A percentile compares a stretch with the other conserved stretches of the same genome.
Evolutionary conservation across 2,113 vertebrate genomes (phyloP).

Genomic region (Bostrychus sinensis): DNA sequence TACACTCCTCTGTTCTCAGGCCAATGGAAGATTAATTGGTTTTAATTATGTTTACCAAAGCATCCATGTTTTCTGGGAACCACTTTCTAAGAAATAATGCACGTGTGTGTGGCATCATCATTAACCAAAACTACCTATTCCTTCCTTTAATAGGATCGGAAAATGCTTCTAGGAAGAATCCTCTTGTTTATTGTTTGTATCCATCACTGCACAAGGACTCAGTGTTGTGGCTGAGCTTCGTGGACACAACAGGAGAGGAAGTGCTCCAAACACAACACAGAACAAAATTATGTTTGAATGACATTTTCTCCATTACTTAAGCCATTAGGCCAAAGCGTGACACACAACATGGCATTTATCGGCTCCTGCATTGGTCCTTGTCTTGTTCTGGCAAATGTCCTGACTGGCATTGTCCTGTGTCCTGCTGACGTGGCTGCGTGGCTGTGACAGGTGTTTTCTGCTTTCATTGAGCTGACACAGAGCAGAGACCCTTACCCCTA

Average conservation of each 20-base stretch:
- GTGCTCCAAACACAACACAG: background rate
- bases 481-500: background rate
- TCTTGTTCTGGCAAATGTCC: conserved; percentile 29
- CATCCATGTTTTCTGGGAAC: background rate
- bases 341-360: conserved; percentile 9
- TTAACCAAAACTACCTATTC: background rate
- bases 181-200: conserved; percentile 6
- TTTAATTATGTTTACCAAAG: background rate
- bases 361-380: conserved; percentile 8
- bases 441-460: conserved; percentile 57
- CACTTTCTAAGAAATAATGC: background rate
- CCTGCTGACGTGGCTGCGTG: conserved; percentile 21
- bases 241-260: background rate
- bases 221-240: background rate
- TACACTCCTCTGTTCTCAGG: too few relatives aligned
- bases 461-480: conserved; percentile 48
- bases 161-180: background rate
- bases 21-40: background rate
- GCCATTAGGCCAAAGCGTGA: background rate
- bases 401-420: conserved; percentile 22
- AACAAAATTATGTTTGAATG: background rate
- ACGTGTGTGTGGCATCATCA: background rate
- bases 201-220: conserved; percentile 5
- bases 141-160: background rate
- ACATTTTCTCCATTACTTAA: background rate